Evolutionary conservation across 2,113 vertebrate species (phyloP), one percentile per base, ranked within the genome.

Genomic region (Natator depressus): DNA sequence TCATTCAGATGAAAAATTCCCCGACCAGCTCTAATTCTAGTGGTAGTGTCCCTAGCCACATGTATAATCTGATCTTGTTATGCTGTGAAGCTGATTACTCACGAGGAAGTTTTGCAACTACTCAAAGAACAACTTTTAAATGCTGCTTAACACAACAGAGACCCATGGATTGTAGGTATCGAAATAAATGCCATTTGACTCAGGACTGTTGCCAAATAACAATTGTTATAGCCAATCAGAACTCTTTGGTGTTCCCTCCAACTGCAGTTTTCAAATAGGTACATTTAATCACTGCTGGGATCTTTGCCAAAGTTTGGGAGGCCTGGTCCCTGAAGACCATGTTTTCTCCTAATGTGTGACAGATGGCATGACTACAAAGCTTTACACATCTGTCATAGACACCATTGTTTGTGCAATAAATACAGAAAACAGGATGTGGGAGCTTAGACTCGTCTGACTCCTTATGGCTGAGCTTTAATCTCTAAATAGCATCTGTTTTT

Each of bases 381-480:
- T 69, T 69, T 29, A 46, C 3, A 53, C 87, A 22, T 24, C 88
- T 72, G 88, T 75, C 82, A 69, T 62, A 72, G 55, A 82, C 62
- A 50, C n/a, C 38, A 27, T 51, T 94, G 50, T 88, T 94, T 95
- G 47, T 46, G 75, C 42, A 84, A 46, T 42, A 92, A 94, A 87
- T 25, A 80, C n/a, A 57, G 83, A 69, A 92, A 89, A 46, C 22
- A 57, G 83, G 54, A 84, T 75, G 31, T 31, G 54, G 76, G 89
- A 82, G 8, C 59, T 96, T 51, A 53, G 80, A 22, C 87, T 80
- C 31, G 50, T 47, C 47, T 25, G 72, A 82, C 14, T 80, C 17
- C n/a, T 16, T 51, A 29, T 8, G 47, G 8, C 42, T 59, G 47
- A 89, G 31, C 81, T 65, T 83, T 89, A 88, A 80, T 25, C 16